A percentile compares a stretch with the other conserved stretches of the same genome.
Evolutionary conservation across 2,797 vertebrate species (phyloP).

Genomic region (Nyctalus aviator): DNA sequence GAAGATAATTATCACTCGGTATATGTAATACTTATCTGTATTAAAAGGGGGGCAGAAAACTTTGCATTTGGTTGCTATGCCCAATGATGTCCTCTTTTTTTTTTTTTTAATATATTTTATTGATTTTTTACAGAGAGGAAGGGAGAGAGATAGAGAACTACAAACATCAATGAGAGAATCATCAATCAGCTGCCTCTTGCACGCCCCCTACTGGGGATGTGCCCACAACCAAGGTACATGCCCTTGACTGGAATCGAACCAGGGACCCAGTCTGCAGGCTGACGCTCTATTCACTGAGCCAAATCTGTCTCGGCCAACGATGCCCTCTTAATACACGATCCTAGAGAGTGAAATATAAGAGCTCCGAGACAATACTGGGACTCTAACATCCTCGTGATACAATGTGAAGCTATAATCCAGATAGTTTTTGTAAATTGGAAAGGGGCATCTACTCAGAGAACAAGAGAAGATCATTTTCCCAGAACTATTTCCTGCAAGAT

Average conservation of each 20-base stretch:
- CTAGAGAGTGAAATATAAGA: neutral
- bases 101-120: too few relatives aligned
- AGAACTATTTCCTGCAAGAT: conserved; percentile 38
- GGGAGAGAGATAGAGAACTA: too few relatives aligned
- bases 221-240: too few relatives aligned
- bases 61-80: neutral
- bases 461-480: conserved; percentile 51
- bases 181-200: too few relatives aligned
- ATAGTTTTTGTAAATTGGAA: neutral
- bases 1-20: neutral
- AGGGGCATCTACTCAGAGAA: neutral
- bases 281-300: too few relatives aligned
- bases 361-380: neutral
- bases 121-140: too few relatives aligned
- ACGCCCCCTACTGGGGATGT: too few relatives aligned
- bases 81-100: neutral
- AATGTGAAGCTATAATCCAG: neutral
- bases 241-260: too few relatives aligned
- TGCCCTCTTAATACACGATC: neutral
- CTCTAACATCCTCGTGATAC: neutral
- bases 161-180: too few relatives aligned
- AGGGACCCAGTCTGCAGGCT: too few relatives aligned
- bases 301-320: neutral
- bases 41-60: neutral
- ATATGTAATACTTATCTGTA: neutral